Conservation (phyloP, 2,113 vertebrate genomes). For the Monarcha castaneiventris region DNA sequence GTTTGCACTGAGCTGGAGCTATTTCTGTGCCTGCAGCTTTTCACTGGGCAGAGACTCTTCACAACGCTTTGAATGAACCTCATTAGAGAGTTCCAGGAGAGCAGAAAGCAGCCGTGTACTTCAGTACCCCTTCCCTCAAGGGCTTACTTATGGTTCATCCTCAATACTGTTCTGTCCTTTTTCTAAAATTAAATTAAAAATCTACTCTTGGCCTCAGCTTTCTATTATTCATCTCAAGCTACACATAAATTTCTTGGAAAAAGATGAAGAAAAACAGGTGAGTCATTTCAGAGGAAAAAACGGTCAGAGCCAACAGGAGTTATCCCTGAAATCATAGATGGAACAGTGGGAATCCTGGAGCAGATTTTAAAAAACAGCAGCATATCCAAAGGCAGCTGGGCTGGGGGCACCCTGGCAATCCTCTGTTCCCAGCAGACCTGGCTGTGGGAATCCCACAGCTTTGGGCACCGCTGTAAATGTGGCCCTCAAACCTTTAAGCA, state of each 20-base stretch:
- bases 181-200: slow-evolving; percentile 18
- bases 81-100: not conserved
- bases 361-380: not conserved
- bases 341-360: not conserved
- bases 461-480: not conserved
- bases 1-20: not conserved
- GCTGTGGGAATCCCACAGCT: not conserved
- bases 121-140: not conserved
- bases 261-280: slow-evolving; percentile 32
- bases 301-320: not conserved
- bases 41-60: not conserved
- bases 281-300: slow-evolving; percentile 32
- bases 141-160: not conserved
- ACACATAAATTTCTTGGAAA: slow-evolving; percentile 1
- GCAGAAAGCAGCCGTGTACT: not conserved
- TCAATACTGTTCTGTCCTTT: not conserved
- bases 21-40: not conserved
- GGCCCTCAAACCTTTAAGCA: not conserved
- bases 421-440: not conserved
- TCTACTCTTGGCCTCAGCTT: not conserved
- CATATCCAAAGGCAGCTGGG: not conserved
- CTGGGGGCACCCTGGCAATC: not conserved
- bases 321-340: not conserved
- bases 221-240: slow-evolving; percentile 32
- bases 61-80: not conserved